A percentile compares a stretch with the other conserved stretches of the same genome.
These are phyloP conservation scores for Nothocercus julius DNA, from an alignment of 2,113 vertebrate species.

Conservation along the genomic window DNA sequence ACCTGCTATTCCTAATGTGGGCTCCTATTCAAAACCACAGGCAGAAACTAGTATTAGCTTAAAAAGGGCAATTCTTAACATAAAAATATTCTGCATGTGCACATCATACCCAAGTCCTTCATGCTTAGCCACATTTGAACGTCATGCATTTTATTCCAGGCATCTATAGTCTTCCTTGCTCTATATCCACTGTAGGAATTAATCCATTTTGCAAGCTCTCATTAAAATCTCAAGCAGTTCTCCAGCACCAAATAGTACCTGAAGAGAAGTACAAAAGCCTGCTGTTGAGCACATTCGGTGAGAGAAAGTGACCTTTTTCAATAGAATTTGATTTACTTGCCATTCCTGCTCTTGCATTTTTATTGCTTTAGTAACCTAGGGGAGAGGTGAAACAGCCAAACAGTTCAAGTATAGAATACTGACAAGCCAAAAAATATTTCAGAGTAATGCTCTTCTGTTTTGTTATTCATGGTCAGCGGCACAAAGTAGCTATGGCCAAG, in stretches of 20 bases:
- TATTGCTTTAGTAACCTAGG: background rate
- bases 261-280: background rate
- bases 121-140: background rate
- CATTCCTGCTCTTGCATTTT: background rate
- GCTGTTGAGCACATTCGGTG: background rate
- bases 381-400: background rate
- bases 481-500: background rate
- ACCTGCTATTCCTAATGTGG: background rate
- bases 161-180: background rate
- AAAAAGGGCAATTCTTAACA: background rate
- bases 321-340: background rate
- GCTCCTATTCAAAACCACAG: background rate
- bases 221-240: background rate
- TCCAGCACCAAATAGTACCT: background rate
- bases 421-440: background rate
- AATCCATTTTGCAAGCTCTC: background rate
- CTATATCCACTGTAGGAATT: background rate
- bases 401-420: background rate
- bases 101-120: background rate
- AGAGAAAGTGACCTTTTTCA: background rate
- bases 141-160: background rate
- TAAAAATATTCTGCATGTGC: background rate
- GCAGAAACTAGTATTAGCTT: background rate
- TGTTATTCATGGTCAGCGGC: background rate
- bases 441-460: background rate